phyloP scores from a whole-genome alignment of 2,113 vertebrate genomes.

The Mobula hypostoma region DNA sequence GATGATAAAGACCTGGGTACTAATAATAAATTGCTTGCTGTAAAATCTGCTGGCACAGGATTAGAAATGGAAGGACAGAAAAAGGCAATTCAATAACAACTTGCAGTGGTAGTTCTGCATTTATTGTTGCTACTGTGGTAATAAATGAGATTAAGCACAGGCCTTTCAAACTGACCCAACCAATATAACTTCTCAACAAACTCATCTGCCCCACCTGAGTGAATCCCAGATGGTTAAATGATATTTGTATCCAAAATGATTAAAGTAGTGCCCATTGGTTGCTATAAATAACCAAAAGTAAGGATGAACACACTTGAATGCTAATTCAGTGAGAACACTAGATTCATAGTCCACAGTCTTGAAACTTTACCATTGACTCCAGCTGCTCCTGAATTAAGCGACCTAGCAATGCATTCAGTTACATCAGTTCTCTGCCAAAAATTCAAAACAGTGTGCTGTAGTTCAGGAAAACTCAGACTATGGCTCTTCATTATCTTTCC shows the following conservation, averaged over 20 bases:
- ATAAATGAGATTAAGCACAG: not conserved
- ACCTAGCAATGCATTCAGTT: not conserved
- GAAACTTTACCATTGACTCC: not conserved
- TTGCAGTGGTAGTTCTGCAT: not conserved
- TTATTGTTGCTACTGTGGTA: not conserved
- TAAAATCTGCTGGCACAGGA: not conserved
- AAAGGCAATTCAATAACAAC: not conserved
- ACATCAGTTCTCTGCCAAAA: not conserved
- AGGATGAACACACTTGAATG: no score
- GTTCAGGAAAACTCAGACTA: not conserved
- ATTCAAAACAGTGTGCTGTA: no score
- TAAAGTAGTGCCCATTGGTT: no score
- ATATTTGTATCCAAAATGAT: no score
- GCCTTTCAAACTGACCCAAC: not conserved
- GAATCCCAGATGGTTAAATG: no score
- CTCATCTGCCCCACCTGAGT: not conserved
- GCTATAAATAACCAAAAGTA: no score
- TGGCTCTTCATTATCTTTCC: no score
- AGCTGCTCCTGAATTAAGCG: not conserved
- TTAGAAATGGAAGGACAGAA: not conserved
- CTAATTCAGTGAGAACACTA: not conserved
- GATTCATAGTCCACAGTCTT: not conserved
- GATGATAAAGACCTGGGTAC: not conserved
- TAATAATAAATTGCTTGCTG: not conserved
- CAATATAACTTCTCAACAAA: not conserved